Evolutionary conservation across 2,888 invertebrate genomes (phyloP).

Genomic region (Perizoma affinitatum): DNA sequence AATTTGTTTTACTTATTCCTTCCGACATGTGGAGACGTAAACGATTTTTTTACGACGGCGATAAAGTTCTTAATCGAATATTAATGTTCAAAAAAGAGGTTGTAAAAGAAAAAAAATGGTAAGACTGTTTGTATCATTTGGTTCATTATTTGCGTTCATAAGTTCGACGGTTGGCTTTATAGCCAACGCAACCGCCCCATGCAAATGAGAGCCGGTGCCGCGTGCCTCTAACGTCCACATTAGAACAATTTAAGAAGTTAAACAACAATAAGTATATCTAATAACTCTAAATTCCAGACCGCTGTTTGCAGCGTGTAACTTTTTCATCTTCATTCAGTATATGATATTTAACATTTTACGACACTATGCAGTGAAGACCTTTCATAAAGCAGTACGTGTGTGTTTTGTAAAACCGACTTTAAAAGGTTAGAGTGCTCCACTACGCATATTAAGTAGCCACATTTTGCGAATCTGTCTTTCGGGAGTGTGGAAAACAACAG

Average conservation of each 20-base stretch:
- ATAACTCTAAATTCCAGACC: constrained; percentile 40
- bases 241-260: constrained; percentile 82
- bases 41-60: constrained; percentile 44
- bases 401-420: constrained; percentile 42
- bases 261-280: constrained; percentile 72
- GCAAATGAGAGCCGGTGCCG: constrained; percentile 74
- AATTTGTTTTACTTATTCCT: constrained; percentile 69
- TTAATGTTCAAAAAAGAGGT: constrained; percentile 50
- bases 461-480: constrained; percentile 37
- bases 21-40: constrained; percentile 47
- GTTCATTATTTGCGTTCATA: constrained; percentile 78
- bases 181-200: constrained; percentile 67
- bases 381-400: constrained; percentile 42
- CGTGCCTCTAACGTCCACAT: constrained; percentile 74
- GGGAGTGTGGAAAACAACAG: constrained; percentile 46
- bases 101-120: constrained; percentile 22
- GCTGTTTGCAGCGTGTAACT: constrained; percentile 20
- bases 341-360: constrained; percentile 40
- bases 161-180: constrained; percentile 75
- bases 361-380: constrained; percentile 37
- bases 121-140: constrained; percentile 62
- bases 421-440: constrained; percentile 39
- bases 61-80: constrained; percentile 62
- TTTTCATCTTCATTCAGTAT: constrained; percentile 37
- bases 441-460: constrained; percentile 49